Evolutionary conservation across 2,797 vertebrate species (phyloP).

Genomic region (Gastrophryne carolinensis): DNA sequence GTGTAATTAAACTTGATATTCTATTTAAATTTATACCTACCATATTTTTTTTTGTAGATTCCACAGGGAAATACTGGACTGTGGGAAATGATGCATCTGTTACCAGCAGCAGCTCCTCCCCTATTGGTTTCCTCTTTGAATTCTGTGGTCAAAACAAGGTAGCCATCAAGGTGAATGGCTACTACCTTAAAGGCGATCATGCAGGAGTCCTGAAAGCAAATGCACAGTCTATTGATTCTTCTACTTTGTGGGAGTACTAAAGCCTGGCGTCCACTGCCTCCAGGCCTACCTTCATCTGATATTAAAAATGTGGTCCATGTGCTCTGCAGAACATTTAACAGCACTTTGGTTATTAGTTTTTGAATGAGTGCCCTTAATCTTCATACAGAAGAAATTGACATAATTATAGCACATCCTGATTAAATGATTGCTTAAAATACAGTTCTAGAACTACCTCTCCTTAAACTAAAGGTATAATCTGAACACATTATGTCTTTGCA

Average conservation of each 20-base stretch:
- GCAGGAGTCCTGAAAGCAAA: conserved; percentile 95
- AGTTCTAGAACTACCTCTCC: too few relatives aligned
- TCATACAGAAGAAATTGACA: too few relatives aligned
- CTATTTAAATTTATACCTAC: not conserved
- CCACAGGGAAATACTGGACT: conserved; percentile 97
- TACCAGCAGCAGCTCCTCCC: conserved; percentile 89
- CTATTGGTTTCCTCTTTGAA: conserved; percentile 94
- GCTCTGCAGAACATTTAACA: conserved; percentile 3
- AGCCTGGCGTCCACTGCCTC: conserved; percentile 63
- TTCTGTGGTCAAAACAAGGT: conserved; percentile 98
- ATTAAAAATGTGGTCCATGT: not conserved
- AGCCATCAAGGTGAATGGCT: conserved; percentile 87
- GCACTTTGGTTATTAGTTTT: not conserved
- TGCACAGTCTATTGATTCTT: conserved; percentile 83
- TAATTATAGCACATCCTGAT: too few relatives aligned
- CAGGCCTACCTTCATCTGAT: conserved; percentile 7
- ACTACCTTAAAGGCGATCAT: conserved; percentile 94
- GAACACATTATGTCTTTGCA: too few relatives aligned
- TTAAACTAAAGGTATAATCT: too few relatives aligned
- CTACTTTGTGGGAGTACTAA: conserved; percentile 97
- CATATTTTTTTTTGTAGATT: conserved; percentile 68
- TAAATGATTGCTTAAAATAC: too few relatives aligned
- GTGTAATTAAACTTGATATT: too few relatives aligned
- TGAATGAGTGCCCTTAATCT: too few relatives aligned
- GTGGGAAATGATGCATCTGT: conserved; percentile 86